Evolutionary conservation across 1,140 invertebrate genomes (phyloP), one percentile per base, ranked within the genome.

Genomic region (Drosophila kurseongensis): DNA sequence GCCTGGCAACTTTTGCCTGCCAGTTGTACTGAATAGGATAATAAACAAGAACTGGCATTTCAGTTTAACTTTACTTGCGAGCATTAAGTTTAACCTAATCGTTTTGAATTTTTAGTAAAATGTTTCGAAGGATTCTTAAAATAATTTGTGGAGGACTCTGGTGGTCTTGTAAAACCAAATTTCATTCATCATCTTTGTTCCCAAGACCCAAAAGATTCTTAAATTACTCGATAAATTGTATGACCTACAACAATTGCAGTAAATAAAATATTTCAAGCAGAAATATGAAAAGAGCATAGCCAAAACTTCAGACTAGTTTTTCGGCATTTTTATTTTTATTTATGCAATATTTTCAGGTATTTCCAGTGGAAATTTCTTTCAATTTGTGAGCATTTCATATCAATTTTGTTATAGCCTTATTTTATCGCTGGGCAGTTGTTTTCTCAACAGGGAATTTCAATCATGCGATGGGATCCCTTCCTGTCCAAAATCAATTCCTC

Each of bases 1-100:
- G 65, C 67, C 67, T 35, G 29, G 51, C 36, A 69, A 36, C 67
- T 13, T 27, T 18, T 48, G 36, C 14, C 13, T 7, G 27, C 5
- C 16, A 38, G 5, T 29, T 29, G 35, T 27, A 36, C 5, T 2
- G 16, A 16, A 41, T 40, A 4, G 6, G 32, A 48, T 32, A 23
- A 14, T 27, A 45, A 29, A 36, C 13, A 40, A 48, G 38, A 27
- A 35, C 23, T 9, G 8, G 6, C 23, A 32, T 35, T 45, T 18
- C 8, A 9, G 35, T 23, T 54, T 35, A 47, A 29, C 5, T 27
- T 27, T 36, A 12, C 7, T 23, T 6, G 9, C 2, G 40, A 36
- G 14, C 45, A 32, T 5, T 9, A n/a, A n/a, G 27, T 27, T 14
- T 2, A 8, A 14, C 16, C 5, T 12, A 36, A 32, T 32, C 29